phyloP scores from a whole-genome alignment of 2,888 invertebrate genomes.

The Hanleya hanleyi region DNA sequence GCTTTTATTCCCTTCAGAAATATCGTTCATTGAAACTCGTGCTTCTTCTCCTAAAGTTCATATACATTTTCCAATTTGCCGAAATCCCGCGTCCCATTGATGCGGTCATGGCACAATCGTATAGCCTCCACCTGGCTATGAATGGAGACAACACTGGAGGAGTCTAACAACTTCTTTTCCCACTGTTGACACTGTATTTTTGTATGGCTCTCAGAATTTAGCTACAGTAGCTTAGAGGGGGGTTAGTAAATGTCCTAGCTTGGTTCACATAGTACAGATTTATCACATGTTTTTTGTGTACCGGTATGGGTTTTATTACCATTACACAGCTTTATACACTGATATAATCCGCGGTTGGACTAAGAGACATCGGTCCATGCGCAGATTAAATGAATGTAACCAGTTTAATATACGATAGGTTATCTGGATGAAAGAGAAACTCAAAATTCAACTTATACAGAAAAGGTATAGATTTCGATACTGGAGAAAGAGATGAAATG shows the following conservation, averaged over 20 bases:
- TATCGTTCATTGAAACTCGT: background rate
- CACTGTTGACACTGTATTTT: background rate
- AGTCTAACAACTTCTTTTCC: background rate
- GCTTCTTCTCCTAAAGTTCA: background rate
- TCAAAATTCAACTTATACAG: no score
- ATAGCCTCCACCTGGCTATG: background rate
- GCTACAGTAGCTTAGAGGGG: background rate
- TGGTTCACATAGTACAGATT: no score
- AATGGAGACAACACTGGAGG: background rate
- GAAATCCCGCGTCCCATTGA: background rate
- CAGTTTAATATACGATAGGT: no score
- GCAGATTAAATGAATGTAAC: no score
- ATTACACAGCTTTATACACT: no score
- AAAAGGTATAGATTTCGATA: no score
- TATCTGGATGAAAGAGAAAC: no score
- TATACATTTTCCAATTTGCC: slow-evolving; percentile 3
- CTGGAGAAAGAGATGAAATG: no score
- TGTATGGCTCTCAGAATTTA: background rate
- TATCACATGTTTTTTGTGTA: no score
- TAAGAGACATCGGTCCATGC: no score
- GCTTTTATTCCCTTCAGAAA: background rate
- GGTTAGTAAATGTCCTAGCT: background rate
- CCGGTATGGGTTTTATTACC: no score
- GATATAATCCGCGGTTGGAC: no score
- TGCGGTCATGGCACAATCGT: background rate